Percentiles rank a stretch among this genome's conserved stretches.
phyloP scores from a whole-genome alignment of 2,888 invertebrate species.

The Mythimna impura region DNA sequence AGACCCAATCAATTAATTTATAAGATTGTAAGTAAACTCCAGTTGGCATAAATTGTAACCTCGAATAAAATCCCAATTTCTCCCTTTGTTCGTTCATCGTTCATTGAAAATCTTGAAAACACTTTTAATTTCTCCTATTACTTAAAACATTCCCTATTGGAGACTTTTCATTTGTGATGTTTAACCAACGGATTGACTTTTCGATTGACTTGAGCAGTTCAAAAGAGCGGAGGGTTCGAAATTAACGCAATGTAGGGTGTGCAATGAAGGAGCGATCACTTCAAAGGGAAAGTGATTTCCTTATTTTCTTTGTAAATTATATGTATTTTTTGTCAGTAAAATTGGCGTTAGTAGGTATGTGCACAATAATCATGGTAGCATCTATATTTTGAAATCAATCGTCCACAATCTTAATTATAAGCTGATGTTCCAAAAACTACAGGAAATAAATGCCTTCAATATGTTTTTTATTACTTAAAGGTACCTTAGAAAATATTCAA shows the following conservation, averaged over 20 bases:
- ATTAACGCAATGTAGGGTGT: slow-evolving; percentile 88
- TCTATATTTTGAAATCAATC: background rate
- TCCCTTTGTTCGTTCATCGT: slow-evolving; percentile 76
- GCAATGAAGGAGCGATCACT: slow-evolving; percentile 83
- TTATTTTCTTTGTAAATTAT: slow-evolving; percentile 83
- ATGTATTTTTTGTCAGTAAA: slow-evolving; percentile 63
- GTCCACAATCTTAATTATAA: background rate
- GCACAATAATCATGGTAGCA: slow-evolving; percentile 34
- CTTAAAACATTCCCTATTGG: slow-evolving; percentile 86
- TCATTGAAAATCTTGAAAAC: slow-evolving; percentile 82
- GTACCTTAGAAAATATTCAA: too few species aligned
- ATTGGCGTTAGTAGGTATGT: too few species aligned
- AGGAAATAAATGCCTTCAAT: background rate
- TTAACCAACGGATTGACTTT: slow-evolving; percentile 89
- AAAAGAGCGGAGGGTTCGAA: slow-evolving; percentile 85
- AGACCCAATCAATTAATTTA: slow-evolving; percentile 69
- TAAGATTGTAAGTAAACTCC: slow-evolving; percentile 68
- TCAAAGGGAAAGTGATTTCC: slow-evolving; percentile 86
- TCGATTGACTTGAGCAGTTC: slow-evolving; percentile 89
- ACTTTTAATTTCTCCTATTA: slow-evolving; percentile 88
- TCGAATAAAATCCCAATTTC: slow-evolving; percentile 71
- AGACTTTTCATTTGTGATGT: slow-evolving; percentile 89
- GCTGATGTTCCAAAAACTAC: background rate
- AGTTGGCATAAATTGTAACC: slow-evolving; percentile 62
- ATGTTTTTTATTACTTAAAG: too few species aligned